Conservation (phyloP, 2,888 invertebrate genomes). For the Nebria salina region DNA sequence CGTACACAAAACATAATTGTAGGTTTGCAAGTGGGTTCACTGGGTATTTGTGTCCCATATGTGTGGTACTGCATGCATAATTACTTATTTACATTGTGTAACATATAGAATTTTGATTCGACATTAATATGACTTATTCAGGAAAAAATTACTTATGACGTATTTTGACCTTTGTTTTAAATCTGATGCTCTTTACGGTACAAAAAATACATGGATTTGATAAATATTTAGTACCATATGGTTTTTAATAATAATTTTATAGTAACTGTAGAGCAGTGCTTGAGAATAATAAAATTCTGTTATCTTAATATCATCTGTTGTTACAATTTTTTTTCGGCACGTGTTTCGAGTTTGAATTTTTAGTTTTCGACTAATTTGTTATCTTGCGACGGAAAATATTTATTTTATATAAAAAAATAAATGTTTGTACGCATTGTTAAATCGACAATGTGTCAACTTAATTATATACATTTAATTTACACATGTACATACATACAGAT, state of each 20-base stretch:
- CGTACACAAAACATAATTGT: not conserved
- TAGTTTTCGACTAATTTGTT: not conserved
- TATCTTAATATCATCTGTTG: not conserved
- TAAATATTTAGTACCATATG: too few relatives aligned
- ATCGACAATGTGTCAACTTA: not conserved
- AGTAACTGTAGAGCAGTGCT: not conserved
- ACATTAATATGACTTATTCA: too few relatives aligned
- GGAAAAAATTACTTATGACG: too few relatives aligned
- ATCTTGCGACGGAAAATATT: not conserved
- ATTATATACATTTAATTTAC: not conserved
- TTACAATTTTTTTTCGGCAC: not conserved
- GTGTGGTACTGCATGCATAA: constrained; percentile 7
- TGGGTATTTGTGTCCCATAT: constrained; percentile 2
- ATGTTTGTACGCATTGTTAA: too few relatives aligned
- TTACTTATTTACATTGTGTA: not conserved
- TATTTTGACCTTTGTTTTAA: too few relatives aligned
- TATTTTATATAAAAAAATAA: too few relatives aligned
- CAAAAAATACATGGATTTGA: too few relatives aligned
- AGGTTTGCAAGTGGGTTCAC: constrained; percentile 16
- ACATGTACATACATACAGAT: not conserved
- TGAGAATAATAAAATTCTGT: constrained; percentile 5
- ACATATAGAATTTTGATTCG: not conserved
- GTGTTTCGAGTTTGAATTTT: not conserved
- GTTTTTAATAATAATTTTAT: too few relatives aligned
- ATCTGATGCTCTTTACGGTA: too few relatives aligned